These are phyloP conservation scores for Capricornis sumatraensis DNA, from an alignment of 2,113 vertebrate species.

Conservation along the genomic window DNA sequence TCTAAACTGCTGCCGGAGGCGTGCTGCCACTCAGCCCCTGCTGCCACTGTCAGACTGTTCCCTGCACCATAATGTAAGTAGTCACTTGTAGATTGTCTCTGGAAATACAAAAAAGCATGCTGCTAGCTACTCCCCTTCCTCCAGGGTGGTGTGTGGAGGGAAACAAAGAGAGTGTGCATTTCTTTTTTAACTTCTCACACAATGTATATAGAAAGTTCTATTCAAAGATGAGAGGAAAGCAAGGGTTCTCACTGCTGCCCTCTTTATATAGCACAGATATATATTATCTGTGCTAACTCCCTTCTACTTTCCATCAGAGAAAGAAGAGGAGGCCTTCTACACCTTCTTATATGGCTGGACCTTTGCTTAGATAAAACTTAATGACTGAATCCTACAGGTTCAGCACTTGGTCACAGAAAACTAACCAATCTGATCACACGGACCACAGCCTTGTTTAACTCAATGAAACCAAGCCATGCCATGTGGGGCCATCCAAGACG, in stretches of 20 bases:
- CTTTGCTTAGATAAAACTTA: slow-evolving; percentile 1
- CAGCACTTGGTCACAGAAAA: not conserved
- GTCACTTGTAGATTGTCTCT: not conserved
- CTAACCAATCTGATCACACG: too few species aligned
- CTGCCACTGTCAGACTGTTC: not conserved
- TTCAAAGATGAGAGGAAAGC: not conserved
- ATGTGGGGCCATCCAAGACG: too few species aligned
- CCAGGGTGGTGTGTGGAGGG: not conserved
- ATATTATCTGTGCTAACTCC: not conserved
- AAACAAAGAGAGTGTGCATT: not conserved
- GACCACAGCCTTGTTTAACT: too few species aligned
- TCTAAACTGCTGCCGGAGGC: not conserved
- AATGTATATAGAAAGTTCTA: not conserved
- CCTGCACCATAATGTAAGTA: not conserved
- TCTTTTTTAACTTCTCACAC: not conserved
- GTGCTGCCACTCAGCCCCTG: not conserved
- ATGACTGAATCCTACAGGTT: not conserved
- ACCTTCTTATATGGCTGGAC: not conserved
- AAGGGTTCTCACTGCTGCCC: not conserved
- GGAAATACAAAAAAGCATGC: not conserved
- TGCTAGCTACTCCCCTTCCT: too few species aligned
- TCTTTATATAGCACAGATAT: not conserved
- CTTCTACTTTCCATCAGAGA: not conserved
- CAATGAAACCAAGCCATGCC: too few species aligned
- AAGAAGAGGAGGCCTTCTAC: not conserved